phyloP scores from a whole-genome alignment of 2,113 vertebrate species.

The Zingel zingel region DNA sequence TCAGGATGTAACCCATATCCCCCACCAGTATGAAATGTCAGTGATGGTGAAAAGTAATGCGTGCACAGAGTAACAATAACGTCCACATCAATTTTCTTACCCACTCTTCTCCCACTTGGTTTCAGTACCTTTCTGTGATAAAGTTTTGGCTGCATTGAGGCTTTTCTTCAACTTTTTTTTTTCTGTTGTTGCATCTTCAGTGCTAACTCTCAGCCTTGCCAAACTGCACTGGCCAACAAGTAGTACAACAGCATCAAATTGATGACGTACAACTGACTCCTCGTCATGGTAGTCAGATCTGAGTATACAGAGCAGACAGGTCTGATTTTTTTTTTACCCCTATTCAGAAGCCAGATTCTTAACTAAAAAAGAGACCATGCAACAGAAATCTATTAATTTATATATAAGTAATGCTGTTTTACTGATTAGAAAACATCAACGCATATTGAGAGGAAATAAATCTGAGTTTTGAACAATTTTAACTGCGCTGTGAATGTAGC shows the following conservation, averaged over 20 bases:
- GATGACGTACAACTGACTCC: neutral
- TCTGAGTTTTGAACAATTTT: neutral
- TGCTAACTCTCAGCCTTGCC: neutral
- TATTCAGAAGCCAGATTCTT: neutral
- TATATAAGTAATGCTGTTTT: neutral
- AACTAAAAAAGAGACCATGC: neutral
- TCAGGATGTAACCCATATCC: constrained; percentile 3
- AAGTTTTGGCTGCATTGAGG: neutral
- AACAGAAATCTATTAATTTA: neutral
- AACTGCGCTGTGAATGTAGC: neutral
- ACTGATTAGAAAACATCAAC: neutral
- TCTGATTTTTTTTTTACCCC: neutral
- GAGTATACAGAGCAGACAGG: neutral
- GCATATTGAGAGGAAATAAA: neutral
- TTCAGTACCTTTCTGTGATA: constrained; percentile 17
- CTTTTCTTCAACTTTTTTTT: neutral
- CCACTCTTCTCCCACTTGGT: constrained; percentile 6
- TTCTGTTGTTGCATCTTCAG: neutral
- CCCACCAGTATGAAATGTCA: constrained; percentile 21
- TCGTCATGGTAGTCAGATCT: neutral
- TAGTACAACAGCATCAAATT: neutral
- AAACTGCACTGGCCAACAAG: neutral
- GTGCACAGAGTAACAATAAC: constrained; percentile 19
- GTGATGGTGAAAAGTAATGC: constrained; percentile 31
- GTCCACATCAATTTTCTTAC: neutral